phyloP scores from a whole-genome alignment of 2,888 invertebrate genomes.

The Ectropis crepuscularia region DNA sequence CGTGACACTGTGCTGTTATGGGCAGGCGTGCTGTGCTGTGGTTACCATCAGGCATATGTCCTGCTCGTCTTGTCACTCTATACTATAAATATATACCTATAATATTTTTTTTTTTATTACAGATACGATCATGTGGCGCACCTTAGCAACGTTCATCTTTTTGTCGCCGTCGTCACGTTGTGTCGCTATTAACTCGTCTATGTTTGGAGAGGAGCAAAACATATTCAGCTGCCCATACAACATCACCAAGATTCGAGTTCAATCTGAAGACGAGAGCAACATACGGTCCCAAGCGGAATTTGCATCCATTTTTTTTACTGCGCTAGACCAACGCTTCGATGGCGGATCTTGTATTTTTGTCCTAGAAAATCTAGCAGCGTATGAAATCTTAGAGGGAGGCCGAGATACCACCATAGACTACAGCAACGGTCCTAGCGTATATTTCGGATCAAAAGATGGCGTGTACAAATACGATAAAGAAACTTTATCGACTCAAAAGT shows the following conservation, averaged over 20 bases:
- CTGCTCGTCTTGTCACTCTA: too few relatives aligned
- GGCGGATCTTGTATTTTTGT: conserved; percentile 71
- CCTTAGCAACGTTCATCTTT: conserved; percentile 23
- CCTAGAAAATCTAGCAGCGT: conserved; percentile 68
- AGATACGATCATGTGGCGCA: conserved; percentile 27
- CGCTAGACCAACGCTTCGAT: conserved; percentile 58
- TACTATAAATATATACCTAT: too few relatives aligned
- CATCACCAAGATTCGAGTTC: conserved; percentile 65
- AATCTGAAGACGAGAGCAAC: conserved; percentile 57
- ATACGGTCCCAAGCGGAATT: conserved; percentile 56
- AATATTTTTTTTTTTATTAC: conserved; percentile 9
- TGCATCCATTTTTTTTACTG: conserved; percentile 68
- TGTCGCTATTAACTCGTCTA: conserved; percentile 22
- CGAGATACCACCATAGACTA: conserved; percentile 68
- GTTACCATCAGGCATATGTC: too few relatives aligned
- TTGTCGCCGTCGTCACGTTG: conserved; percentile 10
- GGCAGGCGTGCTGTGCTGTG: too few relatives aligned
- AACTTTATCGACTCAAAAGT: conserved; percentile 63
- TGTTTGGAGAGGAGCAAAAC: conserved; percentile 61
- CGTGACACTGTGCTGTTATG: too few relatives aligned
- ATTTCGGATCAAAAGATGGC: conserved; percentile 65
- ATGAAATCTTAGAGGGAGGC: conserved; percentile 68
- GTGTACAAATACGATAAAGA: conserved; percentile 62
- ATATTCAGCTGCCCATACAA: conserved; percentile 64
- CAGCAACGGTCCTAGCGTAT: conserved; percentile 54